Base-by-base conservation (phyloP, 2,113 vertebrate species). In the Oreocharis arfaki region DNA sequence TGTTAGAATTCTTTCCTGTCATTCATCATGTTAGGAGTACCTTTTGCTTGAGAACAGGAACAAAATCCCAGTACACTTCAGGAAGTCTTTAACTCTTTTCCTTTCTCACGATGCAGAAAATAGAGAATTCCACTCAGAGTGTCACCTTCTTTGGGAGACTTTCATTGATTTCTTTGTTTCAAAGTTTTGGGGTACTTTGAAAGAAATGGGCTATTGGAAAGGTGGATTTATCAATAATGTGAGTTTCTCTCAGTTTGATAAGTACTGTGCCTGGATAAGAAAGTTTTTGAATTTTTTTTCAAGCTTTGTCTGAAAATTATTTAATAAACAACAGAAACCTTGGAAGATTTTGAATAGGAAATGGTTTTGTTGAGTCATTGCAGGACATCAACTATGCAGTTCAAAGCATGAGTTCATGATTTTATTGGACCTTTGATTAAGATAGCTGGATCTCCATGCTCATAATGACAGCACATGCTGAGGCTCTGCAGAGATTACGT, bases 1-100 rank as follows among this genome's bases (percentile, higher is more conserved):
- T 88, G 80, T 87, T 92, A 87, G 83, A 89, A 56, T 84, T 79
- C 84, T 79, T 91, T 94, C 91, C 77, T 96, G 69, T 77, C 80
- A 93, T 95, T 93, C 91, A 89, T 96, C 90, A 87, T 63, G 56
- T 71, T 92, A 55, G 53, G 65, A 73, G 77, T 92, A 68, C 49
- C 39, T 82, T 89, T 81, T 71, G 26, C 87, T 78, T 82, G 81
- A 89, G 73, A 93, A 82, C 21, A 89, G 49, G 65, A 93, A 49
- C 16, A 94, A 87, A 95, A 84, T 89, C 87, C 77, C 77, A 61
- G 61, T 13, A 68, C 68, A 49, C 24, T 49, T 87, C 41, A 84
- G 70, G 56, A 84, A 78, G 20, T 6, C 28, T 82, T 81, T 91
- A 84, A 94, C 32, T 77, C 35, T 74, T 63, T 90, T 90, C 44